phyloP scores from a whole-genome alignment of 2,888 invertebrate species.

The Hyppa rectilinea region DNA sequence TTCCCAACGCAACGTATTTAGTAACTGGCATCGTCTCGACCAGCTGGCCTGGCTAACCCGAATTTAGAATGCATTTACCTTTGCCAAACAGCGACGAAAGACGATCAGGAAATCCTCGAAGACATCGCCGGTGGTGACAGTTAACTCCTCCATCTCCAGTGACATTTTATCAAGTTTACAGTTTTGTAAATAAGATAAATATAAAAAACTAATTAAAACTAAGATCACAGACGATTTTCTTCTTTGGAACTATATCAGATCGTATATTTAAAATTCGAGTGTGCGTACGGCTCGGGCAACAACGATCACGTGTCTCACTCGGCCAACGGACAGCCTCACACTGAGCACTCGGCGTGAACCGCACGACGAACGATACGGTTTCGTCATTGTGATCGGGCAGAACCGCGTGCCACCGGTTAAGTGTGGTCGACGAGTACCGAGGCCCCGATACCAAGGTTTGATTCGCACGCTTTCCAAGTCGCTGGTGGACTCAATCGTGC shows the following conservation, averaged over 20 bases:
- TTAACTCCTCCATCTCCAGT: conserved; percentile 92
- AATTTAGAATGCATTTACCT: conserved; percentile 91
- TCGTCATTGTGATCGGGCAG: conserved; percentile 73
- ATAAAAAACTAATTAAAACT: conserved; percentile 71
- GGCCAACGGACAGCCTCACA: conserved; percentile 78
- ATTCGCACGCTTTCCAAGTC: conserved; percentile 34
- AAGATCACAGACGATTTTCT: conserved; percentile 84
- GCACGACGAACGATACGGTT: conserved; percentile 66
- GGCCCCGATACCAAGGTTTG: conserved; percentile 66
- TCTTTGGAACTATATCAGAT: conserved; percentile 87
- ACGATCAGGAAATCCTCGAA: conserved; percentile 94
- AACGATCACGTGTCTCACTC: conserved; percentile 71
- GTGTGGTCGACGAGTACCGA: conserved; percentile 67
- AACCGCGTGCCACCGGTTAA: conserved; percentile 80
- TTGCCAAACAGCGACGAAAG: conserved; percentile 92
- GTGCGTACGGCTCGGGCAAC: conserved; percentile 70
- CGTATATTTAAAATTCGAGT: conserved; percentile 80
- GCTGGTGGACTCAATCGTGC: conserved; percentile 12
- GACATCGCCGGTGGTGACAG: conserved; percentile 92
- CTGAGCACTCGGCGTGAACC: conserved; percentile 67
- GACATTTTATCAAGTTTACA: conserved; percentile 89
- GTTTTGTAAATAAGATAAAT: conserved; percentile 71
- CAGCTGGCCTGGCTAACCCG: conserved; percentile 74
- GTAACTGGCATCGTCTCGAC: conserved; percentile 72
- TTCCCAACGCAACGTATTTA: conserved; percentile 66